Evolutionary conservation across 2,888 invertebrate genomes (phyloP), one percentile per base, ranked within the genome.

Genomic region (Myopa testacea): DNA sequence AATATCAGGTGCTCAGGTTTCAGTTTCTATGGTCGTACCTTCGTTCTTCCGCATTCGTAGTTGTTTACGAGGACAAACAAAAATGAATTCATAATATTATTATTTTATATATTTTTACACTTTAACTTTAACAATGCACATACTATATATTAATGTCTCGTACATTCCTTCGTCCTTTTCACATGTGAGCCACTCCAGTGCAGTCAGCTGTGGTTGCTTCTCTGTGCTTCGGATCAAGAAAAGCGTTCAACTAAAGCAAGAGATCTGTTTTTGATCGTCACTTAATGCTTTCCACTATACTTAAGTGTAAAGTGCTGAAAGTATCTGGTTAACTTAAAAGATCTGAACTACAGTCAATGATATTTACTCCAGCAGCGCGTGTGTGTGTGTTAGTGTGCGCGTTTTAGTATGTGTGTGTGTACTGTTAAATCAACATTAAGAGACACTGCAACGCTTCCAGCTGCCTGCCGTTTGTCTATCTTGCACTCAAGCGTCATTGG

Each of bases 401-500:
- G 50, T 50, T 6, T 50, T 50, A 16, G 67, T 16, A 19, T 50
- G 19, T 69, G 26, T 19, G 8, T 69, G 50, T 50, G 8, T 34
- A 10, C 16, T 34, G 34, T 26, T 14, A 38, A 65, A 65, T 7
- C 38, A 38, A 65, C 6, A 7, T 14, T 4, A 65, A 14, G 34
- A n/a, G 26, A 4, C 3, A n/a, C 16, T 12, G 40, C 55, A 37
- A 70, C 52, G 55, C 55, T 16, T 37, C 52, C 37, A 19, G 37
- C 12, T 37, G 55, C 52, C 26, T 37, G 55, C 70, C n/a, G 70
- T 12, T 10, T 70, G 55, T 70, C 52, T 70, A 16, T 52, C 8
- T 70, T 70, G 70, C 70, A 34, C 70, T 70, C 16, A 10, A 37
- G 55, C 70, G 52, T 45, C 40, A 40, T 10, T 69, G 50, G 8